Conservation (phyloP, 2,888 invertebrate species). For the Pterostichus niger region DNA sequence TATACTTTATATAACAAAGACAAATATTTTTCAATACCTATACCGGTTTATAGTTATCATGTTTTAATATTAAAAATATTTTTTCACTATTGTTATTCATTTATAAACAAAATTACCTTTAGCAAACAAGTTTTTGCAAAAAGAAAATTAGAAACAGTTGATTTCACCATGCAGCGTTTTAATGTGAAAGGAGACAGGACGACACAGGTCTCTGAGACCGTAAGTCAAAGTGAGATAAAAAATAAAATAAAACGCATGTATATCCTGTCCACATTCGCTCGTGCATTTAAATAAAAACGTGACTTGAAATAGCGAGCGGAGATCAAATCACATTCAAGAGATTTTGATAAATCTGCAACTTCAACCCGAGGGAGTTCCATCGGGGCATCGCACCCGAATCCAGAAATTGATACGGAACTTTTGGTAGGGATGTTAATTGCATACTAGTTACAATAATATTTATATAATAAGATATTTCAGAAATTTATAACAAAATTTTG, state of each 20-base stretch:
- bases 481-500: no score
- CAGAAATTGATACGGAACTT: background rate
- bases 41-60: no score
- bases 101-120: no score
- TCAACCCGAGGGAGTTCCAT: background rate
- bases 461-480: no score
- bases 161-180: constrained; percentile 78
- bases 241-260: constrained; percentile 30
- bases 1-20: no score
- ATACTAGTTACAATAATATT: no score
- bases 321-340: constrained; percentile 33
- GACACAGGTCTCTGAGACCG: background rate
- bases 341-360: constrained; percentile 42
- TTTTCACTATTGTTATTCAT: no score
- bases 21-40: no score
- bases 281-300: constrained; percentile 58
- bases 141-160: constrained; percentile 71
- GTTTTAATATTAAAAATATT: no score
- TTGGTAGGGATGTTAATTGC: no score
- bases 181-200: background rate
- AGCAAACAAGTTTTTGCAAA: background rate
- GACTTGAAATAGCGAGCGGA: constrained; percentile 33
- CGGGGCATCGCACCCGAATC: background rate
- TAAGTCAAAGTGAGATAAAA: constrained; percentile 68
- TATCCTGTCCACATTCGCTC: constrained; percentile 30